Conservation (phyloP, 2,888 invertebrate genomes). For the Steinernema carpocapsae region DNA sequence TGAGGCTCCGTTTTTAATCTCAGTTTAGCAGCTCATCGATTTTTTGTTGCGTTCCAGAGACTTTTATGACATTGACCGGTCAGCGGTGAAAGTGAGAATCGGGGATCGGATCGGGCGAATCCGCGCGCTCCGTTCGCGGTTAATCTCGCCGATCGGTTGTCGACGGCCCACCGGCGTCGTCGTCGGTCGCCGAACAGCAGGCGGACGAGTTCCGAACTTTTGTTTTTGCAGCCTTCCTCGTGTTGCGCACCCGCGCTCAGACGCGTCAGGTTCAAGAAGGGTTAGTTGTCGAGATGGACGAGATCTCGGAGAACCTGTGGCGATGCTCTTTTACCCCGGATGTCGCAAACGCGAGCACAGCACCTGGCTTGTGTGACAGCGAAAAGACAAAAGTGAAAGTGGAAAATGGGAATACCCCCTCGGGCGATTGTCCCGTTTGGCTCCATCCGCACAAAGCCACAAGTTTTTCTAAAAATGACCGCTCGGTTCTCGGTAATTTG, state of each 20-base stretch:
- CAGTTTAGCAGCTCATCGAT: not conserved
- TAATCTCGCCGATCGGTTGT: too few relatives aligned
- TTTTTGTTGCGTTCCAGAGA: not conserved
- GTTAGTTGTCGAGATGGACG: not conserved
- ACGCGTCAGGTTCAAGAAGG: not conserved
- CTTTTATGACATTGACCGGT: constrained; percentile 31
- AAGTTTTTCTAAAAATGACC: constrained; percentile 18
- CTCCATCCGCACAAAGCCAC: constrained; percentile 22
- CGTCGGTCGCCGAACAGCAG: not conserved
- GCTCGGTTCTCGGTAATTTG: not conserved
- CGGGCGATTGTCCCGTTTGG: not conserved
- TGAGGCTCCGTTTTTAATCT: constrained; percentile 4
- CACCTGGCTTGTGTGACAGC: constrained; percentile 8
- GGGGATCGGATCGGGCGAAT: not conserved
- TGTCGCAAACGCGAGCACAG: constrained; percentile 9
- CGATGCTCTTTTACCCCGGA: not conserved
- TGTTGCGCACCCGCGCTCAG: not conserved
- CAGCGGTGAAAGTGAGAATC: constrained; percentile 24
- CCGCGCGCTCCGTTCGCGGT: not conserved
- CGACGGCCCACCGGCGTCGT: constrained; percentile 13
- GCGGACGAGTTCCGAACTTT: not conserved
- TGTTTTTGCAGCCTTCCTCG: constrained; percentile 22
- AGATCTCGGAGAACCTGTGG: not conserved
- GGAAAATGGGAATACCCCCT: constrained; percentile 12
- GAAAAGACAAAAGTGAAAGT: constrained; percentile 28